Percentiles rank a stretch among this genome's conserved stretches.
Evolutionary conservation across 92 coral and sea anemone genomes (phyloP).

Genomic region (Zoanthus sociatus): DNA sequence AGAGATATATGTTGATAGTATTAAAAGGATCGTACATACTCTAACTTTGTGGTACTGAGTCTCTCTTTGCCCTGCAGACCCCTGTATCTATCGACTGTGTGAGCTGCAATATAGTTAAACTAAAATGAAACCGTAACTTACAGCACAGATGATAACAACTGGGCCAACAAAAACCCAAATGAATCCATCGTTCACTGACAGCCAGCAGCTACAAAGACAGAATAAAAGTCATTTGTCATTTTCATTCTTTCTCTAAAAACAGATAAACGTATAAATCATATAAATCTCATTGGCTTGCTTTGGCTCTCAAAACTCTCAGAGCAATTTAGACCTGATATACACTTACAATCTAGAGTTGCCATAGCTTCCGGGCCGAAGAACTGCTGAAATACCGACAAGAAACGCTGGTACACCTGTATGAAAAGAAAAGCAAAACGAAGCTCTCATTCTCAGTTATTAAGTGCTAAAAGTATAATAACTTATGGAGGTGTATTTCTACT

Average conservation of each 20-base stretch:
- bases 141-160: slow-evolving; percentile 76
- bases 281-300: no score
- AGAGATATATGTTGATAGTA: no score
- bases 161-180: slow-evolving; percentile 95
- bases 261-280: no score
- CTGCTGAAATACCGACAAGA: slow-evolving; percentile 51
- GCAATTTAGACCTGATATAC: no score
- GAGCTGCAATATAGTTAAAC: neutral
- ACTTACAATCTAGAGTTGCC: slow-evolving; percentile 65
- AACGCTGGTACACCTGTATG: slow-evolving; percentile 48
- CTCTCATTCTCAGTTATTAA: neutral
- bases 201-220: slow-evolving; percentile 79
- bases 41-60: neutral
- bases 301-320: no score
- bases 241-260: no score
- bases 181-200: slow-evolving; percentile 84
- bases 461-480: neutral
- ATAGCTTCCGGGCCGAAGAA: slow-evolving; percentile 58
- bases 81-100: no score
- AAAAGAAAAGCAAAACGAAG: neutral
- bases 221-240: neutral
- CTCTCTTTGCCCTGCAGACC: no score
- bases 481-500: neutral
- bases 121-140: slow-evolving; percentile 31
- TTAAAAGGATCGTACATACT: no score